Evolutionary conservation across 2,113 vertebrate genomes (phyloP), one percentile per base, ranked within the genome.

Genomic region (Osmerus eperlanus): DNA sequence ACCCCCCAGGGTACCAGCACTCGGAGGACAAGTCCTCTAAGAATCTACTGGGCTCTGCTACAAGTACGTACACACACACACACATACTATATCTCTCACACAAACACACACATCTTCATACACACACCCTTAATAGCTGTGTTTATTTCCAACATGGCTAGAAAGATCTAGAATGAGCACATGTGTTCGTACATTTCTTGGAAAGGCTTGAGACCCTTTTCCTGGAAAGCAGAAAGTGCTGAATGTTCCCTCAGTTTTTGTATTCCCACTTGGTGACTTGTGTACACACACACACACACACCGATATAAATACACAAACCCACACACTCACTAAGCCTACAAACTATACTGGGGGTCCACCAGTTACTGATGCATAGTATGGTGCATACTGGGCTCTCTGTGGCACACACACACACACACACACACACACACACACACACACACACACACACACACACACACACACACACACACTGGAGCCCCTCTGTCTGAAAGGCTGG

Each of bases 41-140:
- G 89, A 98, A 98, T 88, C 91, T 99, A 71, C 93, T 99, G 75
- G 97, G 97, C 66, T 98, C 96, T 78, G 97, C 97, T 75, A 98
- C 95, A 82, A 98, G 97, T 99, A 88, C 81, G 97, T 95, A 82
- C 77, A 15, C 8, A 47, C 23, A 55, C 53, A 65, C 29, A 65
- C 29, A 62, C 25, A 29, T 1, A 21, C 21, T 21, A 21, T 21
- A 21, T 21, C 21, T 21, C 21, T 21, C 21, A 1, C 21, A 21
- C 13, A 61, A 23, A 28, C 59, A 61, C 59, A 28, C 59, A 63
- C 59, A 11, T 4, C 28, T 5, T 61, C 23, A 29, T 41, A 41
- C 3, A 41, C 36, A 41, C 36, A 4, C 36, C 36, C 4, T 3
- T 32, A 32, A 3, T 32, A 32, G 29, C 29, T 32, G 29, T 32